These are phyloP conservation scores for Drosophila rhopaloa DNA, from an alignment of 1,140 invertebrate genomes.

Conservation along the genomic window DNA sequence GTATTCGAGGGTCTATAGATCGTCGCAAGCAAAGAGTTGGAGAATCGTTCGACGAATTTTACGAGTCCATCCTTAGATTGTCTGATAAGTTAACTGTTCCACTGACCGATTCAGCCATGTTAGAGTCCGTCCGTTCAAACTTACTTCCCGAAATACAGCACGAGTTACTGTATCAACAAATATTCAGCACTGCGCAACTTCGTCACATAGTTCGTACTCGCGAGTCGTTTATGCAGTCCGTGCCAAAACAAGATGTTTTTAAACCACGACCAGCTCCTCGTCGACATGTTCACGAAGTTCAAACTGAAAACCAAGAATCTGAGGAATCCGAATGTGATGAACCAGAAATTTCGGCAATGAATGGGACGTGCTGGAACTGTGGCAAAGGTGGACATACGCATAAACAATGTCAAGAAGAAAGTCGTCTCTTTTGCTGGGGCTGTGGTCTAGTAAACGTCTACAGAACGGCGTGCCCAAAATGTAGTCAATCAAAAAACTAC, in stretches of 20 bases:
- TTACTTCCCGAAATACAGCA: slow-evolving; percentile 4
- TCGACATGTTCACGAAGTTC: not conserved
- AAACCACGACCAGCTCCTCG: slow-evolving; percentile 4
- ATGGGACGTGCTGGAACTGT: slow-evolving; percentile 6
- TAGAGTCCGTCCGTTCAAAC: slow-evolving; percentile 4
- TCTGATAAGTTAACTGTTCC: slow-evolving; percentile 2
- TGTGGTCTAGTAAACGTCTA: not conserved
- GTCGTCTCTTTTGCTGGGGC: slow-evolving; percentile 9
- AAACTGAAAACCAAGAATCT: not conserved
- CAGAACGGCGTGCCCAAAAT: slow-evolving; percentile 3
- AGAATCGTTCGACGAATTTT: slow-evolving; percentile 3
- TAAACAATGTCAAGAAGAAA: slow-evolving; percentile 2
- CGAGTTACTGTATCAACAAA: slow-evolving; percentile 6
- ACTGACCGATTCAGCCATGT: not conserved
- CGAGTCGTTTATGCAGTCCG: slow-evolving; percentile 11
- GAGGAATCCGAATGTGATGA: slow-evolving; percentile 9
- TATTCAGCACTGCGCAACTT: slow-evolving; percentile 3
- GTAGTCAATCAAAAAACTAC: slow-evolving; percentile 5
- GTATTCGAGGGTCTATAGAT: slow-evolving; percentile 4
- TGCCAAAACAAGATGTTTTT: not conserved
- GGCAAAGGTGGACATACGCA: slow-evolving; percentile 1
- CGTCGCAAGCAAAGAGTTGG: slow-evolving; percentile 1
- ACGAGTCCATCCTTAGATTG: slow-evolving; percentile 8
- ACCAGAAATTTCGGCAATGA: slow-evolving; percentile 2
- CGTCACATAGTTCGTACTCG: slow-evolving; percentile 2